Base-by-base conservation (phyloP, 2,797 vertebrate species). In the Pitangus sulphuratus region DNA sequence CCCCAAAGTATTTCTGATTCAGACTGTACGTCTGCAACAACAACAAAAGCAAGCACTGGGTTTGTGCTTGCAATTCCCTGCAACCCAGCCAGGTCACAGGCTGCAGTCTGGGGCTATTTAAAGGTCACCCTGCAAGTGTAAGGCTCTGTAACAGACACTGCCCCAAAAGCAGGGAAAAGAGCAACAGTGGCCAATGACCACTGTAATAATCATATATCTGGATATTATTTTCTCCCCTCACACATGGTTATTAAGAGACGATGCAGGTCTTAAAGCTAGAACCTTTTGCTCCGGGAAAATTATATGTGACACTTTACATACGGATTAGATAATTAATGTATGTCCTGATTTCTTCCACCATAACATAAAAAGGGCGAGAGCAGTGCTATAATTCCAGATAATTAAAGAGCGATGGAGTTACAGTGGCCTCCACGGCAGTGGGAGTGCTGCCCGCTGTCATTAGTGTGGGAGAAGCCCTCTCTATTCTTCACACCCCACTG, bases 301-400 rank as follows among this genome's bases (percentile, higher is more conserved):
- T 96, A 90, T 47, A 90, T 95, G 94, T 97, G 97, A 97, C 97
- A 96, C 90, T 97, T 96, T 95, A 94, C 97, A 96, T 97, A 97
- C 21, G 98, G 97, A 97, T 97, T 96, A 84, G 97, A 96, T 98
- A 97, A 98, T 98, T 97, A 98, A 97, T 47, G 87, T 97, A 95
- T 89, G 96, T 96, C 94, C 97, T 42, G 89, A 96, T 95, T 97
- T 96, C 97, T 96, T 94, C 88, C 94, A 81, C 96, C 21, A 14
- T 96, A 81, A 95, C 96, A 78, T 87, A 90, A 90, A 96, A 97
- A 93, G 93, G 91, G 95, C 35, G 78, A 95, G 90, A 97, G 89
- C 28, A 37, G 94, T 0, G 9, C 95, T 95, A 93, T 97, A 96
- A 97, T 97, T 98, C 96, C 97, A 96, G 96, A 97, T 98, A 97